These are phyloP conservation scores for Vulpes lagopus DNA, from an alignment of 2,113 vertebrate genomes.

Conservation along the genomic window DNA sequence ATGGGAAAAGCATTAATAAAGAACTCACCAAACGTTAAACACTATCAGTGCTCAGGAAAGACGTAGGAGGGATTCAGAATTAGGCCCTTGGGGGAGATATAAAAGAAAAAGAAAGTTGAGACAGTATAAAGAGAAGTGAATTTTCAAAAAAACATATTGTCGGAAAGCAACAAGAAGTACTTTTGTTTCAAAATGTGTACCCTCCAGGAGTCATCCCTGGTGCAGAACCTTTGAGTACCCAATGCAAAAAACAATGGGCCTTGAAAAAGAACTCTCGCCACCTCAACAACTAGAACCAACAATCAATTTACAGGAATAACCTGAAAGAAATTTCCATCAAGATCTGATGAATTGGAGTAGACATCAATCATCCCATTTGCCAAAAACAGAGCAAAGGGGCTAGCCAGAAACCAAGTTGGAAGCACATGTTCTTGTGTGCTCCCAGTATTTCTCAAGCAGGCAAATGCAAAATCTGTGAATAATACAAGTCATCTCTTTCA, in stretches of 20 bases:
- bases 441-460: neutral
- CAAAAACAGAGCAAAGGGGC: neutral
- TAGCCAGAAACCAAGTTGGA: neutral
- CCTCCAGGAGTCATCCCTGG: neutral
- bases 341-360: neutral
- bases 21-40: slow-evolving; percentile 37
- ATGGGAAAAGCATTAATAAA: slow-evolving; percentile 54
- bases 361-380: neutral
- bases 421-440: neutral
- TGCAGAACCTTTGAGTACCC: neutral
- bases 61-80: slow-evolving; percentile 36
- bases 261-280: neutral
- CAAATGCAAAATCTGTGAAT: slow-evolving; percentile 7
- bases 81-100: slow-evolving; percentile 6
- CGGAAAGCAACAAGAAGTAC: slow-evolving; percentile 1
- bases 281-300: neutral
- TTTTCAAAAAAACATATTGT: slow-evolving; percentile 4
- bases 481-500: neutral
- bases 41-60: neutral
- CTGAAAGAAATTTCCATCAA: neutral
- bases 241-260: neutral
- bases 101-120: slow-evolving; percentile 58
- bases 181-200: slow-evolving; percentile 54
- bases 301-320: neutral
- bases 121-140: neutral